Base-by-base conservation (phyloP, 23 tunicate genomes). In the Halocynthia roretzi region DNA sequence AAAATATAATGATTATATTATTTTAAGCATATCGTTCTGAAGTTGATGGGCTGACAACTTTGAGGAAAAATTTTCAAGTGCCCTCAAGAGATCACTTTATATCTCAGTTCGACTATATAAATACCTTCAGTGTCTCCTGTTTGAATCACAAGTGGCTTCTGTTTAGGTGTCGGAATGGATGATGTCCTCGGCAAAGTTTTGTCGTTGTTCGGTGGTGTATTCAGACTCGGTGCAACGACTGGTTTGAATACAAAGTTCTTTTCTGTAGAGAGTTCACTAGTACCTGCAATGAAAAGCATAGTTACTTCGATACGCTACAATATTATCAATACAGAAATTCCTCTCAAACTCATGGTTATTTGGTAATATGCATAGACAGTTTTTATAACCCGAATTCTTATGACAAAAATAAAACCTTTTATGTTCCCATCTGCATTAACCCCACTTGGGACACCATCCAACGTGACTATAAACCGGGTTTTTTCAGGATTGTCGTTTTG, bases 91-190 rank as follows among this genome's bases (percentile, higher is more conserved):
- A 31, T 31, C 44, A 31, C 44, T 31, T 31, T 31, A 31, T 31
- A 31, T 31, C 44, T 31, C n/a, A 31, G 44, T 31, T 0, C 4
- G 2, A 1, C 15, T n/a, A 14, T 15, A 58, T 58, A 58, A 14
- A 58, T 65, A 65, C 70, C 70, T 65, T 65, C 70, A 9, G 70
- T 65, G 31, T 65, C 70, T 8, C 22, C 70, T 20, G 70, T 48
- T 11, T 65, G 48, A 65, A 65, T 65, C 22, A 65, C 70, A 65
- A 65, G 10, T 10, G 70, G 70, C 5, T 65, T 65, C 70, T 65
- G 70, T 65, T 20, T 15, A 20, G 70, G 70, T 20, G 19, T 65
- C 10, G 70, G 19, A 10, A 65, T 65, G 22, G n/a, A 15, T 65
- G 22, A 20, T 65, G 22, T 65, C 31, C 10, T 9, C 2, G 70